phyloP scores from a whole-genome alignment of 2,888 invertebrate genomes.

The Lithophane socia region DNA sequence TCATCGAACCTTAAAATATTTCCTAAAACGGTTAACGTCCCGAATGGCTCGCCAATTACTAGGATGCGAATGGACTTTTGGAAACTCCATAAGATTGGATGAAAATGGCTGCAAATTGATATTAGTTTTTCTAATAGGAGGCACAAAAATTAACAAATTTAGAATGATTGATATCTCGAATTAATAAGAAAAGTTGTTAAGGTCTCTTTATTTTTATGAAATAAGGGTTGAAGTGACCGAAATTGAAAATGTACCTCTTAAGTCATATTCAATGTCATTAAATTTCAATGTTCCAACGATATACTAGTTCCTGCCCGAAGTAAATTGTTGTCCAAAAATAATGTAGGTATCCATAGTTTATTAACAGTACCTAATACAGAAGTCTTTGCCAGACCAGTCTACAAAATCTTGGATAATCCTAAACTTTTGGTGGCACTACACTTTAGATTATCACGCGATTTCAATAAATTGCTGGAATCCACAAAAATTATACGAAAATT shows the following conservation, averaged over 20 bases:
- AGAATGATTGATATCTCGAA: background rate
- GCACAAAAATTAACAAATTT: background rate
- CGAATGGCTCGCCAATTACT: slow-evolving; percentile 73
- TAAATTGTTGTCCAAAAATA: background rate
- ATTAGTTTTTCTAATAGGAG: background rate
- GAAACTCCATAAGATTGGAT: slow-evolving; percentile 28
- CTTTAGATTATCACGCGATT: slow-evolving; percentile 77
- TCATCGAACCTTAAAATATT: slow-evolving; percentile 87
- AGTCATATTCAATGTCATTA: background rate
- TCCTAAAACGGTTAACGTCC: slow-evolving; percentile 88
- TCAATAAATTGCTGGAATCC: slow-evolving; percentile 76
- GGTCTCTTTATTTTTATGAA: background rate
- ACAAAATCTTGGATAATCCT: slow-evolving; percentile 21
- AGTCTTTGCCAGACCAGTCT: background rate
- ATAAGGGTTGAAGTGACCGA: background rate
- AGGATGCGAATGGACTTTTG: slow-evolving; percentile 50
- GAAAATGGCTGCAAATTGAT: background rate
- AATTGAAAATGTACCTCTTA: background rate
- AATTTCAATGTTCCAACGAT: background rate
- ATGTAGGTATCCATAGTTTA: background rate
- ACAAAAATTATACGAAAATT: slow-evolving; percentile 77
- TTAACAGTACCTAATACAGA: background rate
- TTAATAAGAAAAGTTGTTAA: background rate
- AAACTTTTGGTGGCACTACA: slow-evolving; percentile 60
- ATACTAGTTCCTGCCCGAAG: background rate